Evolutionary conservation across 2,113 vertebrate genomes (phyloP), one percentile per base, ranked within the genome.

Genomic region (Tachycineta bicolor): DNA sequence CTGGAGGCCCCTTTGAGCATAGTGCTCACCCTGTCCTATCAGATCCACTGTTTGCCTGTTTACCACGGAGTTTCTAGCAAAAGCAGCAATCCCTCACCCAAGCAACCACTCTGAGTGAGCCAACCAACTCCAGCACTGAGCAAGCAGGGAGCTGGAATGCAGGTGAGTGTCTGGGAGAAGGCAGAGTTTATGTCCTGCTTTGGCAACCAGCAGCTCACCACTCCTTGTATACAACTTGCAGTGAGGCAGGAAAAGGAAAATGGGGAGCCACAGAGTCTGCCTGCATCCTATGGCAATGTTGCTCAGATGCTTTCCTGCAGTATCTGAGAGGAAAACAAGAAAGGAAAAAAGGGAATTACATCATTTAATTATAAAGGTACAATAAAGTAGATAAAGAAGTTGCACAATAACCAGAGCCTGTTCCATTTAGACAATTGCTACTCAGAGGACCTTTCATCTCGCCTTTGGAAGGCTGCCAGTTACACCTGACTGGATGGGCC

Each of bases 331-430:
- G 39, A 82, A 70, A 94, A 46, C 18, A 33, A 80, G 65, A 89
- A 86, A 53, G 62, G 10, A n/a, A 78, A 41, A 65, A 84, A 83
- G 83, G 31, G 15, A 84, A 93, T 95, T 34, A 19, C 69, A 87
- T 95, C 25, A 93, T 94, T 96, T 95, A 80, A 95, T 97, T 96
- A 80, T 77, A 95, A 87, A 96, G 70, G 46, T 96, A 87, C 86
- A 85, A 83, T 96, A 83, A 95, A 95, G 82, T 75, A 89, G 67
- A 95, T 67, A 68, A 76, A 86, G 93, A 95, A 94, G 89, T 83
- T 83, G 59, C 80, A 73, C 70, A 77, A 85, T 80, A 96, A 90
- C 71, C 33, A 46, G 60, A 91, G 88, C 87, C 80, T 85, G 39
- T 85, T 96, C 87, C 92, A 92, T 83, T 96, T 95, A 85, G 87